Conservation (phyloP, 2,113 vertebrate genomes). For the Panthera leo region DNA sequence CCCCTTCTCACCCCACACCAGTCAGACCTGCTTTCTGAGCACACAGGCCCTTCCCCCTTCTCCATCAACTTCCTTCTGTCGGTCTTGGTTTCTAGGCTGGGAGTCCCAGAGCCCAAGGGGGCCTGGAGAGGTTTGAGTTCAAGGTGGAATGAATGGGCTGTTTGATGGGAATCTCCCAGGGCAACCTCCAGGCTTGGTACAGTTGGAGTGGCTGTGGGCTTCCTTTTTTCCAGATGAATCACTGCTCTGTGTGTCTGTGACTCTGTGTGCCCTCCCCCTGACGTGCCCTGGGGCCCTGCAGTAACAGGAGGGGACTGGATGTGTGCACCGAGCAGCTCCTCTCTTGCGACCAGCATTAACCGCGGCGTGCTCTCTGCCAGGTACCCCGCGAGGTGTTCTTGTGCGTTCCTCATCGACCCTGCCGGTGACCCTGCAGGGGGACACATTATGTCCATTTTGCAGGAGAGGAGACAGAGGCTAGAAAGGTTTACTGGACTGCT, state of each 20-base stretch:
- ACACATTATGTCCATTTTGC: background rate
- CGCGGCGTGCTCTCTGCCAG: background rate
- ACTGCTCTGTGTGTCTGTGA: constrained; percentile 8
- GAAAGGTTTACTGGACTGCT: background rate
- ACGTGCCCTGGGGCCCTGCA: background rate
- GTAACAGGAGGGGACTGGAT: background rate
- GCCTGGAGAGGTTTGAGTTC: background rate
- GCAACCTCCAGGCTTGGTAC: background rate
- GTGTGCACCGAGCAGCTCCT: background rate
- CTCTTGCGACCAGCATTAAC: background rate
- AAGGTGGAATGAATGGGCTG: constrained; percentile 38
- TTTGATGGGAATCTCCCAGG: constrained; percentile 21
- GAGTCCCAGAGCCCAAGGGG: background rate
- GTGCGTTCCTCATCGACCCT: background rate
- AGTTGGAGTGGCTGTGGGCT: constrained; percentile 30
- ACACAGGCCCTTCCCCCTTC: background rate
- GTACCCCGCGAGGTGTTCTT: accelerated
- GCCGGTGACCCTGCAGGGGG: accelerated
- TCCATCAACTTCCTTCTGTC: background rate
- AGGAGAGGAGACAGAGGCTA: background rate
- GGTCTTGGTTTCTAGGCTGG: background rate
- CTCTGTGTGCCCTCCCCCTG: background rate
- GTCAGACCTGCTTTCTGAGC: background rate
- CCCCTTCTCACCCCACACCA: accelerated
- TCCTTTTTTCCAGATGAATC: constrained; percentile 42